Evolutionary conservation across 2,113 vertebrate genomes (phyloP).

Genomic region (Chaetops frenatus): DNA sequence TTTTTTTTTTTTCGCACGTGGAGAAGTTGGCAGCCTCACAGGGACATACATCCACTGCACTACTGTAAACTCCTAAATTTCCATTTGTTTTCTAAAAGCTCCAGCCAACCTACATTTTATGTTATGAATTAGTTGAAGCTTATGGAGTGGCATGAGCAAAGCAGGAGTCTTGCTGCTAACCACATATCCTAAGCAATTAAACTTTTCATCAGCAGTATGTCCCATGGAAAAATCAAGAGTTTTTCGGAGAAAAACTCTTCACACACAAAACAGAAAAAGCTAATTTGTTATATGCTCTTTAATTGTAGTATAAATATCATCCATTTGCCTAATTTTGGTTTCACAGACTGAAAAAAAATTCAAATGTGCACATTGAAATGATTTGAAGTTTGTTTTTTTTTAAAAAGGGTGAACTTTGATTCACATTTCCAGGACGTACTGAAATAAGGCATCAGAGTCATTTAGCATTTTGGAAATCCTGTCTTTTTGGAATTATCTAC

Average conservation of each 20-base stretch:
- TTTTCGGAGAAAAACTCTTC: not conserved
- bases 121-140: constrained; percentile 12
- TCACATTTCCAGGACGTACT: not conserved
- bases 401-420: not conserved
- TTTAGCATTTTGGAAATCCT: not conserved
- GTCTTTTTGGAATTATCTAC: not conserved
- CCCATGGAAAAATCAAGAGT: not conserved
- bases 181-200: not conserved
- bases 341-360: not conserved
- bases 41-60: not conserved
- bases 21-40: not conserved
- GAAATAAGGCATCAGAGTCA: not conserved
- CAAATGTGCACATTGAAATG: not conserved
- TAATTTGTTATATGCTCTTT: not conserved
- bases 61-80: not conserved
- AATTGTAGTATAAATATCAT: not conserved
- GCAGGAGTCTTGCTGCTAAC: not conserved
- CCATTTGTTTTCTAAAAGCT: constrained; percentile 17
- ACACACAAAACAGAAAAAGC: not conserved
- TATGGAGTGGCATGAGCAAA: not conserved
- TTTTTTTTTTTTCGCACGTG: not conserved
- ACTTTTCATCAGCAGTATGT: not conserved
- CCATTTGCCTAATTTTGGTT: not conserved
- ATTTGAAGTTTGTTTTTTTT: not conserved
- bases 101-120: constrained; percentile 15